Evolutionary conservation across 2,888 invertebrate species (phyloP), one percentile per base, ranked within the genome.

Genomic region (Folsomia manolachei): DNA sequence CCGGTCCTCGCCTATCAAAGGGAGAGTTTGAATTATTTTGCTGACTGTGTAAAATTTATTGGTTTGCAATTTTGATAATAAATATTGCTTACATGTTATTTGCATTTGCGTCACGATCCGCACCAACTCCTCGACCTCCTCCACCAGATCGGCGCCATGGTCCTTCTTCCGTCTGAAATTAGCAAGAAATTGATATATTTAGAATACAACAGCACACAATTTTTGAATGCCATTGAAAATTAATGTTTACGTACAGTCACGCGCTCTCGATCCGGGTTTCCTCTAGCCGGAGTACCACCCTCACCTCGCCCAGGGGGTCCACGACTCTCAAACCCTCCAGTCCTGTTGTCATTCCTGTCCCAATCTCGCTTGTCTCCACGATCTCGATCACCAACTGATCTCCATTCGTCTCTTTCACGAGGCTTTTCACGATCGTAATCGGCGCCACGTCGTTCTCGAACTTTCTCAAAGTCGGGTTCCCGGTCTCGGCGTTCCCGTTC

Each of bases 371-470:
- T 39, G 56, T 65, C 71, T 69, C 64, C 70, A 56, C 27, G 18
- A 23, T 26, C 66, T 27, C 73, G 27, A 24, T 66, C 74, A n/a
- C 63, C 63, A 24, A 68, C 63, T 25, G 73, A 62, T 52, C 63
- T 9, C 65, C 69, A 14, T 23, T 66, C 69, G 18, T 64, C 70
- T 60, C 71, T 39, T 63, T 69, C 72, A 53, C 77, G 78, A 75
- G 81, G 51, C 25, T 64, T 64, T 27, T 64, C 64, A 7, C 62
- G 19, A 24, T 62, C 62, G 2, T 21, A 21, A 23, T 11, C 61
- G 7, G 26, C 69, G 61, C 25, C 60, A 19, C 60, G 69, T 27
- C 18, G 27, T 51, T 21, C 51, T 63, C 14, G 51, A n/a, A 67
- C 26, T 24, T 11, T n/a, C 7, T 64, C 64, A n/a, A 64, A 64